Conservation (phyloP, 1,140 invertebrate species). For the Rhynchophorus ferrugineus region DNA sequence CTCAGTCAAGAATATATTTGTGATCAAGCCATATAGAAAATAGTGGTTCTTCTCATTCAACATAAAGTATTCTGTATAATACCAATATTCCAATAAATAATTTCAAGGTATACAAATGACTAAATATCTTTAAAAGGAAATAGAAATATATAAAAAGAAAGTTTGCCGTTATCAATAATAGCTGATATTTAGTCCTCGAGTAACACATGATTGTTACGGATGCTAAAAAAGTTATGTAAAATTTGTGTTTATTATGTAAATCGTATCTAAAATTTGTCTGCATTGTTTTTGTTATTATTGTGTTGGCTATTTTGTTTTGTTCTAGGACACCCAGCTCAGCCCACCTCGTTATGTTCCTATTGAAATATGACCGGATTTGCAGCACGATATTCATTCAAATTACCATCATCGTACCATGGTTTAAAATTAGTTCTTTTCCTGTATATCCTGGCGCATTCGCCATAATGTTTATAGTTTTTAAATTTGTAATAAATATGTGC, state of each 20-base stretch:
- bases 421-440: too few relatives aligned
- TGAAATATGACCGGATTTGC: background rate
- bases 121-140: too few relatives aligned
- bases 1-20: conserved; percentile 18
- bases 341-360: conserved; percentile 30
- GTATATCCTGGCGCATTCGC: too few relatives aligned
- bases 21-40: conserved; percentile 5
- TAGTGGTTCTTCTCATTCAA: background rate
- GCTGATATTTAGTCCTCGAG: too few relatives aligned
- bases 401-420: too few relatives aligned
- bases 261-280: conserved; percentile 23
- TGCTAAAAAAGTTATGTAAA: background rate
- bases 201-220: background rate
- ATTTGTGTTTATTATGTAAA: conserved; percentile 1
- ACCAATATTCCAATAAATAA: too few relatives aligned
- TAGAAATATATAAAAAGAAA: too few relatives aligned
- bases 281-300: conserved; percentile 7
- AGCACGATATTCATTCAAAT: too few relatives aligned
- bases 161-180: too few relatives aligned
- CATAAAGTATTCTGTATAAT: too few relatives aligned
- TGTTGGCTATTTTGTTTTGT: conserved; percentile 16
- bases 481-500: background rate
- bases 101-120: too few relatives aligned
- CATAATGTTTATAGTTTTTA: too few relatives aligned
- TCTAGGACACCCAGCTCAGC: conserved; percentile 45